phyloP scores from a whole-genome alignment of 2,113 vertebrate genomes.

The Panthera leo region DNA sequence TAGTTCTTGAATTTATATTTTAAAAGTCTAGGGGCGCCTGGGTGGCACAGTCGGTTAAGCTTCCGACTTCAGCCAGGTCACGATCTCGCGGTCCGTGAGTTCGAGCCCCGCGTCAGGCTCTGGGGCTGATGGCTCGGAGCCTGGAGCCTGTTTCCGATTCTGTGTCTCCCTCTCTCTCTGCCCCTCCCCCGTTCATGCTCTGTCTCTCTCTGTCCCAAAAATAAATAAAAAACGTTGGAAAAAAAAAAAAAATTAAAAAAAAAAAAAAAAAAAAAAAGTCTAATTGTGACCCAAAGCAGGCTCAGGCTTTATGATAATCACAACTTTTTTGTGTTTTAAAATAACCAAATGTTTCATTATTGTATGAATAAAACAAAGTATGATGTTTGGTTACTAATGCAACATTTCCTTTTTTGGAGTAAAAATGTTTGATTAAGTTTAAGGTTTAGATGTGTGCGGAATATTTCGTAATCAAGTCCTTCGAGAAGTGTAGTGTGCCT shows the following conservation, averaged over 20 bases:
- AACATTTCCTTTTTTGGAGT: neutral
- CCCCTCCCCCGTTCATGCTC: too few relatives aligned
- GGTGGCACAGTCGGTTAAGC: too few relatives aligned
- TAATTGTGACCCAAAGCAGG: neutral
- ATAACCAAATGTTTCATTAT: neutral
- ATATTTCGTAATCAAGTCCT: neutral
- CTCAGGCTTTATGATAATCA: neutral
- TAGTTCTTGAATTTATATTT: neutral
- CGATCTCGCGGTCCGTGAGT: too few relatives aligned
- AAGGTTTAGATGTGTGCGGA: neutral
- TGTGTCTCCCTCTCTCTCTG: too few relatives aligned
- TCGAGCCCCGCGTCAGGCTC: too few relatives aligned
- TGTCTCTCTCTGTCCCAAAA: too few relatives aligned
- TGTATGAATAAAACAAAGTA: neutral
- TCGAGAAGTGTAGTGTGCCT: neutral
- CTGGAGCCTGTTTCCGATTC: too few relatives aligned
- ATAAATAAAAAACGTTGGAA: too few relatives aligned
- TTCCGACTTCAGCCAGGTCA: too few relatives aligned
- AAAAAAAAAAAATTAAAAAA: too few relatives aligned
- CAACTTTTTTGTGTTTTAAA: neutral
- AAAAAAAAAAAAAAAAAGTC: too few relatives aligned
- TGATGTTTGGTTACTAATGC: neutral
- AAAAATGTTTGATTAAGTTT: conserved; percentile 2
- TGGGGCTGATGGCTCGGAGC: too few relatives aligned
- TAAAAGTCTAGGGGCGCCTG: conserved; percentile 37